Conservation (phyloP, 2,888 invertebrate species). For the Athripsodes cinereus region DNA sequence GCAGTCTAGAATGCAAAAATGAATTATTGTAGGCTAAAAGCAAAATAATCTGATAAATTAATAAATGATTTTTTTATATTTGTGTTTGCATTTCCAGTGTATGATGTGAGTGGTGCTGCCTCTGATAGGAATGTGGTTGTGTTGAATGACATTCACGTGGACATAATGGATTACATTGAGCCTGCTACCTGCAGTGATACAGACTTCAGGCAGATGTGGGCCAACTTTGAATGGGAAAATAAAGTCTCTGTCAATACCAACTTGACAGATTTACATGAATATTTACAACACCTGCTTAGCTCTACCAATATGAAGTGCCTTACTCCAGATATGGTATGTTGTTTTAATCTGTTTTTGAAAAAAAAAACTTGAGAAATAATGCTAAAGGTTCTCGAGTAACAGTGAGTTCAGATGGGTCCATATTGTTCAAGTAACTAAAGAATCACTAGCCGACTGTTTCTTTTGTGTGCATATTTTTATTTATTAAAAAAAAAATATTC, state of each 20-base stretch:
- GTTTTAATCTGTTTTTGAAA: too few species aligned
- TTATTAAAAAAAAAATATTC: too few species aligned
- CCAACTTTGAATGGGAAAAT: constrained; percentile 99
- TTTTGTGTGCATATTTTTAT: too few species aligned
- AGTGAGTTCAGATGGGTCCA: too few species aligned
- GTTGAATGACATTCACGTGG: constrained; percentile 98
- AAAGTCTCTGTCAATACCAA: constrained; percentile 96
- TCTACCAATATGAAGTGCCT: constrained; percentile 99
- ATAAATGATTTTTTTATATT: too few species aligned
- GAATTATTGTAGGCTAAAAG: too few species aligned
- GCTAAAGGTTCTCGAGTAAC: too few species aligned
- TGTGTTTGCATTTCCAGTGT: constrained; percentile 69
- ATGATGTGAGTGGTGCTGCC: constrained; percentile 89
- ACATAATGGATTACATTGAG: constrained; percentile 99
- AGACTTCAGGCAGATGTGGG: constrained; percentile 99
- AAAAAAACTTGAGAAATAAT: too few species aligned
- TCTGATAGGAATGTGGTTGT: constrained; percentile 96
- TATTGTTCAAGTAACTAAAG: too few species aligned
- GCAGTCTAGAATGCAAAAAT: too few species aligned
- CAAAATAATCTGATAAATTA: too few species aligned
- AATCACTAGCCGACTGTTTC: too few species aligned
- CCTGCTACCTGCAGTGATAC: constrained; percentile 91
- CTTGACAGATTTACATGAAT: constrained; percentile 87
- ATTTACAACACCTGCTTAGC: constrained; percentile 83
- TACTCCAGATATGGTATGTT: constrained; percentile 83